Conservation (phyloP, 2,888 invertebrate genomes). For the Eumacrocentrus americanus region DNA sequence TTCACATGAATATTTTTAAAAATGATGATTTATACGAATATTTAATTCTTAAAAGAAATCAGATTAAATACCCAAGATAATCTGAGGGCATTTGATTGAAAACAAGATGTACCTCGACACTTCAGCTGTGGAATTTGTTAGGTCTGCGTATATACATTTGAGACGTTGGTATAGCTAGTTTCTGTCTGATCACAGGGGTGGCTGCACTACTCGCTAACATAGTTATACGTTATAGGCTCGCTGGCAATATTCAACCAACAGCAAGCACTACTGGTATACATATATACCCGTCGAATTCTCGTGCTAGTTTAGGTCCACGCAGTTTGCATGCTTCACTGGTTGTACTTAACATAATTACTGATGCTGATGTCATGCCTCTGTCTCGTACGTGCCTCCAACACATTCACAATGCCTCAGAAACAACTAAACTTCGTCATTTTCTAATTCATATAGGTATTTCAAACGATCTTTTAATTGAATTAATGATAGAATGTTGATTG, state of each 20-base stretch:
- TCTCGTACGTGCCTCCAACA: background rate
- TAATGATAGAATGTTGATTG: no score
- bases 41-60: no score
- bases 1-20: no score
- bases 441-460: no score
- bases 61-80: no score
- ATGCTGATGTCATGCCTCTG: slow-evolving; percentile 25
- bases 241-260: slow-evolving; percentile 31
- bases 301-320: slow-evolving; percentile 36
- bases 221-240: slow-evolving; percentile 47
- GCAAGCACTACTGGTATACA: slow-evolving; percentile 17
- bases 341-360: slow-evolving; percentile 56
- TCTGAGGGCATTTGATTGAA: no score
- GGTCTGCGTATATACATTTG: slow-evolving; percentile 37
- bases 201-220: slow-evolving; percentile 52
- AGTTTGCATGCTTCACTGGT: slow-evolving; percentile 43
- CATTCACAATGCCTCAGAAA: background rate
- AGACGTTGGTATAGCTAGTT: slow-evolving; percentile 50
- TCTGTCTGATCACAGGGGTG: slow-evolving; percentile 53
- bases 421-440: background rate
- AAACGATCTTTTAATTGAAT: no score
- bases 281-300: slow-evolving; percentile 25
- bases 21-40: no score
- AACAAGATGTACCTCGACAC: background rate
- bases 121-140: background rate